Evolutionary conservation across 2,797 vertebrate genomes (phyloP).

Genomic region (Florisuga fusca): DNA sequence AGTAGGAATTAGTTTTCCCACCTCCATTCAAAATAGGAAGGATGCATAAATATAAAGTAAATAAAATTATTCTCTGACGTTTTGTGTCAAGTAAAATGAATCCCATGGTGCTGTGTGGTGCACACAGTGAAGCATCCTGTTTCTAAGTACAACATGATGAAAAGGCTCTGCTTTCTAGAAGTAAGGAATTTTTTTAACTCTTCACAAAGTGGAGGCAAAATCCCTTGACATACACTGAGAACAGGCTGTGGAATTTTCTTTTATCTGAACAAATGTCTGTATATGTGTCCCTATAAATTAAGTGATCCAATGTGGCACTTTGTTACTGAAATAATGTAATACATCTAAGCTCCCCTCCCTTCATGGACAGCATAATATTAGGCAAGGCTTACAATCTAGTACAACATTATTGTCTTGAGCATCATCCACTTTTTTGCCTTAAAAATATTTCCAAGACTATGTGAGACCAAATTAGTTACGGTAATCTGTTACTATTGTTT

Average conservation of each 20-base stretch:
- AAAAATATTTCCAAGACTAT: background rate
- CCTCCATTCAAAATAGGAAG: background rate
- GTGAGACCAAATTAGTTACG: background rate
- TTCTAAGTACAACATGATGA: background rate
- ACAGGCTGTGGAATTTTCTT: background rate
- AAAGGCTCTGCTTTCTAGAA: background rate
- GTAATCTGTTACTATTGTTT: background rate
- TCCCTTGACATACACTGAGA: background rate
- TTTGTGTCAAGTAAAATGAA: background rate
- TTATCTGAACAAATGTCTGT: background rate
- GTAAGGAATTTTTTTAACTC: background rate
- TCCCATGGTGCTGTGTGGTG: background rate
- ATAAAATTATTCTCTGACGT: background rate
- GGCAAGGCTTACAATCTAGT: background rate
- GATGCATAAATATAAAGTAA: background rate
- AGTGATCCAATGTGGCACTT: background rate
- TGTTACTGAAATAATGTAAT: background rate
- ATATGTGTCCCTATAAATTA: background rate
- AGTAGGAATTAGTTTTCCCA: background rate
- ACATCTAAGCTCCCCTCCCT: background rate
- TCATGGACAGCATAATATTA: background rate
- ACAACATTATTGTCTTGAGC: background rate
- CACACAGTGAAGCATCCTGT: background rate
- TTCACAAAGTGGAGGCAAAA: background rate
- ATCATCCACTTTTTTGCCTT: background rate